Evolutionary conservation across 2,888 invertebrate species (phyloP).

Genomic region (Drosophila meridiana): DNA sequence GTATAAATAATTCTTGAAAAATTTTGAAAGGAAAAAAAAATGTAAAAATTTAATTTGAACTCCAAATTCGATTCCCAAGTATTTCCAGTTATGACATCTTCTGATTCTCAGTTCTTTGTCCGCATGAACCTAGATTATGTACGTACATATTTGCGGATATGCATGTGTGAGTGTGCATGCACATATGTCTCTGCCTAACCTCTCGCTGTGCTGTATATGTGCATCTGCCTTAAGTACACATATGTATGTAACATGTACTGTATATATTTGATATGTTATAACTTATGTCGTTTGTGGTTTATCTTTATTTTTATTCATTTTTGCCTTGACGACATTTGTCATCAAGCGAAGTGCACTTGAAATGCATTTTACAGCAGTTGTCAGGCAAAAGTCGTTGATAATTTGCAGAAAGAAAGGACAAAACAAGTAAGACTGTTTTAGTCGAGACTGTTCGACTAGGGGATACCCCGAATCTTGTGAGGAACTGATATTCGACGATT

Average conservation of each 20-base stretch:
- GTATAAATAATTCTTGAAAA: not conserved
- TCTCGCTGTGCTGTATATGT: constrained; percentile 30
- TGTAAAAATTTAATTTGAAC: not conserved
- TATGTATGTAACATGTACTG: constrained; percentile 10
- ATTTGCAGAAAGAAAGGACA: constrained; percentile 47
- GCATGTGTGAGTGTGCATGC: not conserved
- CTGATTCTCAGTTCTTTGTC: not conserved
- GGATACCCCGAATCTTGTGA: too few relatives aligned
- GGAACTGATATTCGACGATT: too few relatives aligned
- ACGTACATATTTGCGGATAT: not conserved
- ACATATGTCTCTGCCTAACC: constrained; percentile 14
- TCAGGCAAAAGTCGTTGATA: constrained; percentile 51
- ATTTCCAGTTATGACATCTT: not conserved
- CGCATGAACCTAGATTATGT: constrained; percentile 39
- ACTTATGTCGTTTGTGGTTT: constrained; percentile 66
- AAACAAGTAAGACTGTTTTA: not conserved
- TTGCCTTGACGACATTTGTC: constrained; percentile 59
- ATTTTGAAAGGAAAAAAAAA: not conserved
- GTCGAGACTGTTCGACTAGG: too few relatives aligned
- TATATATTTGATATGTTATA: constrained; percentile 46
- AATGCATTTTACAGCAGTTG: constrained; percentile 47
- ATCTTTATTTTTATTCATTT: constrained; percentile 42
- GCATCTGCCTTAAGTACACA: constrained; percentile 6
- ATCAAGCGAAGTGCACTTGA: constrained; percentile 65
- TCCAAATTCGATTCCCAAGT: not conserved